Evolutionary conservation across 2,888 invertebrate genomes (phyloP), one percentile per base, ranked within the genome.

Genomic region (Lithosia quadra): DNA sequence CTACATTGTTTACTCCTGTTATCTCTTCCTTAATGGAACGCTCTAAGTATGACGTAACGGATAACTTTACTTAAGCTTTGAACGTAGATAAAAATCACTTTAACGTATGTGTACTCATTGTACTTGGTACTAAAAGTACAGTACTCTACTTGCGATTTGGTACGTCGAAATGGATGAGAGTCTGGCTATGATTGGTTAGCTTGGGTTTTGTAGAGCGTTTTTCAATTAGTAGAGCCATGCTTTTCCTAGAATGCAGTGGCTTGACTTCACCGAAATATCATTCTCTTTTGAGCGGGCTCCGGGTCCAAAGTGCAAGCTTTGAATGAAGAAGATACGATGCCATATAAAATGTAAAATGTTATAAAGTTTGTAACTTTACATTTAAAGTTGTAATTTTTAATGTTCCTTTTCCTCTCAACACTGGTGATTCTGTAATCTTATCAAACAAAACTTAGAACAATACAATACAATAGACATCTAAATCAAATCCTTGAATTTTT

Each of bases 1-100:
- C 68, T 28, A 74, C 76, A 84, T 87, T 91, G 89, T 91, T 90
- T 89, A 84, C 87, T 63, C 68, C 68, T 69, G 73, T 91, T 91
- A 91, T 90, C 91, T 86, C 86, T 87, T 88, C 86, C 87, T 83
- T 81, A 84, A 85, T 78, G 76, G 73, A 69, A 67, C 62, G 67
- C 61, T 71, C 69, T 28, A 67, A 64, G 63, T 69, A 71, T 67
- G 65, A 61, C 28, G 67, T 69, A 73, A 76, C 73, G 24, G 67
- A 22, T 57, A 43, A 65, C 18, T 58, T 62, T 53, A 63, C 63
- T 34, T 53, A 24, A 58, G 33, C 21, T 53, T 49, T 63, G 10
- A 43, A 63, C 28, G 8, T n/a, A 33, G 24, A 33, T 13, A 33
- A 53, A n/a, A 63, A 21, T 63, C 49, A 49, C 13, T 33, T 33